These are phyloP conservation scores for Amblyjoppa fuscipennis DNA, from an alignment of 2,888 invertebrate genomes.

Conservation along the genomic window DNA sequence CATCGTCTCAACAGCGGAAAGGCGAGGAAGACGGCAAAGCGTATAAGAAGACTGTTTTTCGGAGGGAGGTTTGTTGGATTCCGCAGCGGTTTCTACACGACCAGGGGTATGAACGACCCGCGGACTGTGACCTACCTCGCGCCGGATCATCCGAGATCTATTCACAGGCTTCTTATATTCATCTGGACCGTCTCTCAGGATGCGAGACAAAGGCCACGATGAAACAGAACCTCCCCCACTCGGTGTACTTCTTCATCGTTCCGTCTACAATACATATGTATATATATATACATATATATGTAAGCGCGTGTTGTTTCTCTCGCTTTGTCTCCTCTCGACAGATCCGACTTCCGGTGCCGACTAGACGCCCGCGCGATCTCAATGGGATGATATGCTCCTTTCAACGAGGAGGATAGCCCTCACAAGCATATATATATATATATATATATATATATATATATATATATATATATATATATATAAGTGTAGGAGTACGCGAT, in stretches of 20 bases:
- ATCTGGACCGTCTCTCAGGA: slow-evolving; percentile 82
- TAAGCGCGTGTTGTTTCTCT: slow-evolving; percentile 77
- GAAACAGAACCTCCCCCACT: slow-evolving; percentile 82
- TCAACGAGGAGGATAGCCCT: slow-evolving; percentile 76
- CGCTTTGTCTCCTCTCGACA: slow-evolving; percentile 83
- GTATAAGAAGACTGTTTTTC: neutral
- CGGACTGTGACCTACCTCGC: slow-evolving; percentile 82
- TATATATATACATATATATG: slow-evolving; percentile 32
- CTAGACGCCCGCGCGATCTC: slow-evolving; percentile 77
- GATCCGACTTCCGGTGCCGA: slow-evolving; percentile 84
- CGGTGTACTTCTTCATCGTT: slow-evolving; percentile 44
- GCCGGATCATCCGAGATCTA: slow-evolving; percentile 84
- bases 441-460: neutral
- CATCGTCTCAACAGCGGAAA: neutral
- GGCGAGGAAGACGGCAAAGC: neutral
- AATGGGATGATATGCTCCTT: slow-evolving; percentile 83
- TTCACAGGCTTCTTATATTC: slow-evolving; percentile 81
- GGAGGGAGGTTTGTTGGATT: slow-evolving; percentile 58
- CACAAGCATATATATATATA: neutral
- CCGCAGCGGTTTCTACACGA: slow-evolving; percentile 59
- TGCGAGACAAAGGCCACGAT: slow-evolving; percentile 84
- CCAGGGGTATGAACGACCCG: slow-evolving; percentile 52
- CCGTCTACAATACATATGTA: slow-evolving; percentile 31
- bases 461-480: neutral
- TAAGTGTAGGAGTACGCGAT: slow-evolving; percentile 71